Evolutionary conservation across 1,140 invertebrate species (phyloP).

Genomic region (Calosoma granatense): DNA sequence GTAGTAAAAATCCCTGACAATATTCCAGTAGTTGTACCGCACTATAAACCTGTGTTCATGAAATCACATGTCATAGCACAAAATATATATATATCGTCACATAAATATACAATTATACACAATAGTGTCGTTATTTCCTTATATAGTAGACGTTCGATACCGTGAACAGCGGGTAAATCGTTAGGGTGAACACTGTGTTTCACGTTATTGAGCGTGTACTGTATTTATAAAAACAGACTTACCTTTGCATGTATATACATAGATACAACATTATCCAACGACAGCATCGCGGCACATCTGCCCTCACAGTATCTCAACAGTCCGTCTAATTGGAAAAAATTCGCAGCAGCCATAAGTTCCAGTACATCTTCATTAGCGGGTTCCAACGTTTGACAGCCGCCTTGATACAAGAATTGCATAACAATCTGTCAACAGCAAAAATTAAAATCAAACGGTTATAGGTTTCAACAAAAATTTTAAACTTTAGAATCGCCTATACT

Average conservation of each 20-base stretch:
- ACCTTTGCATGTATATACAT: constrained; percentile 91
- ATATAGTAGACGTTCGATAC: too few relatives aligned
- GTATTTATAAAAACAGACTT: constrained; percentile 18
- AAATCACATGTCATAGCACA: too few relatives aligned
- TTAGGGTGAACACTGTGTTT: too few relatives aligned
- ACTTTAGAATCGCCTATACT: constrained; percentile 9
- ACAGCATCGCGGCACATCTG: constrained; percentile 70
- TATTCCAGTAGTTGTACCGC: constrained; percentile 77
- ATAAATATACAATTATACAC: constrained; percentile 6
- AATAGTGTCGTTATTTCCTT: too few relatives aligned
- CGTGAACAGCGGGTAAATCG: too few relatives aligned
- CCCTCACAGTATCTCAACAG: constrained; percentile 76
- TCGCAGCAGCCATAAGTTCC: constrained; percentile 83
- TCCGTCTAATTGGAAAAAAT: constrained; percentile 83
- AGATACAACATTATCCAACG: constrained; percentile 80
- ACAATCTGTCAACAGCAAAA: too few relatives aligned
- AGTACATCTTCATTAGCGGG: constrained; percentile 71
- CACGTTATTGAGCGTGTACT: too few relatives aligned
- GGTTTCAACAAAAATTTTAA: too few relatives aligned
- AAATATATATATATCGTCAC: constrained; percentile 16
- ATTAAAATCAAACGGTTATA: constrained; percentile 31
- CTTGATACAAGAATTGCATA: constrained; percentile 88
- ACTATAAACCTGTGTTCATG: constrained; percentile 84
- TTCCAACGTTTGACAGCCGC: constrained; percentile 65
- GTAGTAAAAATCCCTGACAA: constrained; percentile 76